Evolutionary conservation across 2,888 invertebrate genomes (phyloP).

Genomic region (Ennomos fuscantarius): DNA sequence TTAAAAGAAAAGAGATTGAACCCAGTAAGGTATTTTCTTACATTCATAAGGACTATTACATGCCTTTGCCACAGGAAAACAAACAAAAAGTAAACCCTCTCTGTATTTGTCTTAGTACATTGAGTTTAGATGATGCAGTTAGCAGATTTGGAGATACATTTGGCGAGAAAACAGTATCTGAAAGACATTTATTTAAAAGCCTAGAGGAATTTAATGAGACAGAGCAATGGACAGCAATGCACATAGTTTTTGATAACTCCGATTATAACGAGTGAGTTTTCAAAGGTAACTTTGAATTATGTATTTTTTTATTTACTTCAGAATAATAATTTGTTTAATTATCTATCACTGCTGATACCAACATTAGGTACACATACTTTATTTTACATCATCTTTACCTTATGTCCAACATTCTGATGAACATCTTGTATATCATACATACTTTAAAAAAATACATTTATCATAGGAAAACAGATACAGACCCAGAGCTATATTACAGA

Average conservation of each 20-base stretch:
- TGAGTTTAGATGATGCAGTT: constrained; percentile 52
- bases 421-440: no score
- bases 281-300: neutral
- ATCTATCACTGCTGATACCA: no score
- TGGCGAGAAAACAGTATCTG: constrained; percentile 50
- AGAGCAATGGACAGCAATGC: constrained; percentile 71
- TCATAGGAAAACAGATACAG: no score
- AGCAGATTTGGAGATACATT: constrained; percentile 46
- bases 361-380: no score
- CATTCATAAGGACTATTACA: constrained; percentile 83
- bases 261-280: constrained; percentile 68
- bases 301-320: neutral
- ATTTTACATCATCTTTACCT: no score
- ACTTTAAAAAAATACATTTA: no score
- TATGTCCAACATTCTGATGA: no score
- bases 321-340: no score
- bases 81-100: constrained; percentile 41
- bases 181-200: constrained; percentile 61
- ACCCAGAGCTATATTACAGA: no score
- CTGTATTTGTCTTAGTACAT: constrained; percentile 50
- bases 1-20: constrained; percentile 60
- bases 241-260: constrained; percentile 70
- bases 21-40: constrained; percentile 83
- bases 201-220: constrained; percentile 57
- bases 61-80: constrained; percentile 60